Conservation (phyloP, 2,888 invertebrate genomes). For the Pseudococcus longispinus region DNA sequence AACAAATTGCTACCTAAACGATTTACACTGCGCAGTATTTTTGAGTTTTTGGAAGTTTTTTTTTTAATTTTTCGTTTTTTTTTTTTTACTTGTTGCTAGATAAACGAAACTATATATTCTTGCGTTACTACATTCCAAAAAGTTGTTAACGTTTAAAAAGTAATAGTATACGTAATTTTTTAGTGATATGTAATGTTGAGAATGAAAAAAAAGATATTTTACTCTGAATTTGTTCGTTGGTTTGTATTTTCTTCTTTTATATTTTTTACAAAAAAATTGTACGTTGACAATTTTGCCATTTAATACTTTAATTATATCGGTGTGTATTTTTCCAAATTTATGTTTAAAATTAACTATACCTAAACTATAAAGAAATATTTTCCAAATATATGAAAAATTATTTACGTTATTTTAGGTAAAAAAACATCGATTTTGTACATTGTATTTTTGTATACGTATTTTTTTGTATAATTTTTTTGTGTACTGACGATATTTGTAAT, state of each 20-base stretch:
- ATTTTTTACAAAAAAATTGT: background rate
- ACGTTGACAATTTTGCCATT: background rate
- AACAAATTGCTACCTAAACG: background rate
- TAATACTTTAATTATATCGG: background rate
- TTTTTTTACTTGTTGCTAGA: background rate
- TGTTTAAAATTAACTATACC: background rate
- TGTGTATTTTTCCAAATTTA: constrained; percentile 13
- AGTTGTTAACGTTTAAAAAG: constrained; percentile 35
- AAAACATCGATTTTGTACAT: constrained; percentile 30
- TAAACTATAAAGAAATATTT: background rate
- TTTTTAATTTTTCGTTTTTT: background rate
- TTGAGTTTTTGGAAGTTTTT: background rate
- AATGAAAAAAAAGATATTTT: background rate
- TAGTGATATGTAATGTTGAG: constrained; percentile 53
- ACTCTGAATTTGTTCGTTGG: background rate
- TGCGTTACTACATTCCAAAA: constrained; percentile 49
- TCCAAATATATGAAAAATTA: background rate
- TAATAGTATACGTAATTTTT: constrained; percentile 54
- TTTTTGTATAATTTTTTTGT: constrained; percentile 48
- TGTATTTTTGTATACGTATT: constrained; percentile 52
- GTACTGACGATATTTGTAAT: constrained; percentile 53
- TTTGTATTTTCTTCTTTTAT: background rate
- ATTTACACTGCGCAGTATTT: background rate
- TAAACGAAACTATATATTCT: background rate
- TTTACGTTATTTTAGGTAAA: constrained; percentile 14